Evolutionary conservation across 2,888 invertebrate genomes (phyloP).

Genomic region (Sphaerophoria rueppellii): DNA sequence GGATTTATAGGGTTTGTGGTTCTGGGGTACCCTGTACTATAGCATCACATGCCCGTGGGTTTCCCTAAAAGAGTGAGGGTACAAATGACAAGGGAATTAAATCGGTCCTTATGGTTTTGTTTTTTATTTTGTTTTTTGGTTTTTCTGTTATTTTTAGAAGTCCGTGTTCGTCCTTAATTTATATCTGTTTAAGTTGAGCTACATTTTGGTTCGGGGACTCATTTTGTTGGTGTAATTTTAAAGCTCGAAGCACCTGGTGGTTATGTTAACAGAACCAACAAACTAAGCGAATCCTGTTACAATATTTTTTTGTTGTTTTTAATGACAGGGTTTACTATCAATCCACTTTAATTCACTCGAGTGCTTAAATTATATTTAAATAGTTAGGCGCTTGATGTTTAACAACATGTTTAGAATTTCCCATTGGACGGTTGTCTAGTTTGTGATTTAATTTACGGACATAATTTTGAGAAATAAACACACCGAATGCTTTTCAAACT

Average conservation of each 20-base stretch:
- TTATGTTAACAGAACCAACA: background rate
- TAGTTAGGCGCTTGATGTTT: slow-evolving; percentile 1
- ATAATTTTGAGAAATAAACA: background rate
- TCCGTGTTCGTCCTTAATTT: background rate
- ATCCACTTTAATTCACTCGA: slow-evolving; percentile 31
- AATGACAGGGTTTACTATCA: slow-evolving; percentile 45
- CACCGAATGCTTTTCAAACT: too few relatives aligned
- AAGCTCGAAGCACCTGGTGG: background rate
- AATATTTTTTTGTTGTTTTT: slow-evolving; percentile 12
- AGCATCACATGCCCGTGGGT: slow-evolving; percentile 10
- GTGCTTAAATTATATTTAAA: background rate
- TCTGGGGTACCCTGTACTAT: background rate
- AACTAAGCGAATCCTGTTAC: background rate
- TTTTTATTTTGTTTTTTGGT: slow-evolving; percentile 9
- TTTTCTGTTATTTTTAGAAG: slow-evolving; percentile 12
- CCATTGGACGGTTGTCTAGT: background rate
- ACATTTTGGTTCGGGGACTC: background rate
- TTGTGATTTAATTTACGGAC: background rate
- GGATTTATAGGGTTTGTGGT: slow-evolving; percentile 45
- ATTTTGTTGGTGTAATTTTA: background rate
- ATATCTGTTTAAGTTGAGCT: background rate
- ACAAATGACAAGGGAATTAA: slow-evolving; percentile 53
- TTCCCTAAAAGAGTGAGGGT: background rate
- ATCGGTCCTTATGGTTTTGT: slow-evolving; percentile 40
- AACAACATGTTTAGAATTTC: background rate